Conservation (phyloP, 2,797 vertebrate genomes). For the Sebastiscus albofasciatus region DNA sequence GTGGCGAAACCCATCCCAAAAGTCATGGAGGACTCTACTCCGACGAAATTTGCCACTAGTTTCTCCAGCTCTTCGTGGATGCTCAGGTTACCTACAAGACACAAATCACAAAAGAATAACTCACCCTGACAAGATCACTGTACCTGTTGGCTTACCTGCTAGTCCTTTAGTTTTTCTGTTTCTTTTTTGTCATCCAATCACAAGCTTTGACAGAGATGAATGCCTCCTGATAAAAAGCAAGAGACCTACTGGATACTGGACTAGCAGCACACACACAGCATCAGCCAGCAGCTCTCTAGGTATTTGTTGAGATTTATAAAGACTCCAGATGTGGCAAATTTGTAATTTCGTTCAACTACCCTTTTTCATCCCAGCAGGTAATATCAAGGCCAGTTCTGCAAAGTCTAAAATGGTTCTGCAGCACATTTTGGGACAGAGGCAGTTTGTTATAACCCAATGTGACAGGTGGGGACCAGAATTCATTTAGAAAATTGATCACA, state of each 20-base stretch:
- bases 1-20: conserved; percentile 99
- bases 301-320: conserved; percentile 35
- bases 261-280: neutral
- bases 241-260: neutral
- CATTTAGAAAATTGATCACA: conserved; percentile 64
- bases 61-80: conserved; percentile 90
- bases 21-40: conserved; percentile 90
- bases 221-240: conserved; percentile 19
- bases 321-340: conserved; percentile 40
- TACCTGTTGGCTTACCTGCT: conserved; percentile 10
- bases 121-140: conserved; percentile 8
- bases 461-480: conserved; percentile 59
- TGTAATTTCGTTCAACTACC: conserved; percentile 37
- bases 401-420: conserved; percentile 42
- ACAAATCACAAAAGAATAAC: conserved; percentile 29
- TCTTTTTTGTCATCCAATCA: conserved; percentile 27
- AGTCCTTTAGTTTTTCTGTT: neutral
- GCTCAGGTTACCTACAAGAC: conserved; percentile 87
- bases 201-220: conserved; percentile 45
- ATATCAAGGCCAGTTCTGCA: conserved; percentile 24
- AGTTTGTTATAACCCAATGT: conserved; percentile 48
- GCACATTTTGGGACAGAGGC: conserved; percentile 36
- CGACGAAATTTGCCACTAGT: conserved; percentile 81
- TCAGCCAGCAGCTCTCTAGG: neutral
- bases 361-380: conserved; percentile 27